Percentiles rank a stretch among this genome's conserved stretches.
phyloP scores from a whole-genome alignment of 2,888 invertebrate species.

The Sycophila texana region DNA sequence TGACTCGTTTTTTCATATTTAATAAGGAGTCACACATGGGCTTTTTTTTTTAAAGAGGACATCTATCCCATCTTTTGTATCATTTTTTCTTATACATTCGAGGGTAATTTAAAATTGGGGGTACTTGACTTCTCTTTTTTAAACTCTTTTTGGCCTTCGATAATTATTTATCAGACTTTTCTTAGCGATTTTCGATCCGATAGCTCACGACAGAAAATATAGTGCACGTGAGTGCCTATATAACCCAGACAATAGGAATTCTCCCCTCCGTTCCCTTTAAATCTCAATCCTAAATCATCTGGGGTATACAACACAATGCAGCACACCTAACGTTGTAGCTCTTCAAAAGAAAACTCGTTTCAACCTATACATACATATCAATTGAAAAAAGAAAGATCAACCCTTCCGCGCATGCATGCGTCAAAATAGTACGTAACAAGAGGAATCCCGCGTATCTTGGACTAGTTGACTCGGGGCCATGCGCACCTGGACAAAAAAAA shows the following conservation, averaged over 20 bases:
- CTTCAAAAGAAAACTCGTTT: background rate
- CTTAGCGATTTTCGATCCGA: conserved; percentile 55
- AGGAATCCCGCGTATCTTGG: too few species aligned
- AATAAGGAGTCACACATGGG: conserved; percentile 23
- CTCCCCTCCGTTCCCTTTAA: background rate
- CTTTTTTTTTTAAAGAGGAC: background rate
- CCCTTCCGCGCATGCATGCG: too few species aligned
- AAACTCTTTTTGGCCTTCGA: conserved; percentile 44
- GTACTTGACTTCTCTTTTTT: background rate
- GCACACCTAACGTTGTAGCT: background rate
- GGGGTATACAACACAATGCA: background rate
- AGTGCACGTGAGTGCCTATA: conserved; percentile 46
- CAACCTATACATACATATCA: too few species aligned
- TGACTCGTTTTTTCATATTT: conserved; percentile 27
- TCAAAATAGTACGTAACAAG: too few species aligned
- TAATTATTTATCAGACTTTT: conserved; percentile 53
- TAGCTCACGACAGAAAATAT: conserved; percentile 54
- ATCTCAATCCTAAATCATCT: conserved; percentile 2
- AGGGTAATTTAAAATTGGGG: conserved; percentile 28
- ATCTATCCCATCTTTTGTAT: conserved; percentile 32
- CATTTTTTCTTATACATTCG: background rate
- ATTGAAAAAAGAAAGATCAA: too few species aligned
- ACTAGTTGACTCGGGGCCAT: too few species aligned
- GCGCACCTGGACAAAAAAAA: too few species aligned
- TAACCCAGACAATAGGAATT: conserved; percentile 35